Evolutionary conservation across 2,113 vertebrate genomes (phyloP), one percentile per base, ranked within the genome.

Genomic region (Uria lomvia): DNA sequence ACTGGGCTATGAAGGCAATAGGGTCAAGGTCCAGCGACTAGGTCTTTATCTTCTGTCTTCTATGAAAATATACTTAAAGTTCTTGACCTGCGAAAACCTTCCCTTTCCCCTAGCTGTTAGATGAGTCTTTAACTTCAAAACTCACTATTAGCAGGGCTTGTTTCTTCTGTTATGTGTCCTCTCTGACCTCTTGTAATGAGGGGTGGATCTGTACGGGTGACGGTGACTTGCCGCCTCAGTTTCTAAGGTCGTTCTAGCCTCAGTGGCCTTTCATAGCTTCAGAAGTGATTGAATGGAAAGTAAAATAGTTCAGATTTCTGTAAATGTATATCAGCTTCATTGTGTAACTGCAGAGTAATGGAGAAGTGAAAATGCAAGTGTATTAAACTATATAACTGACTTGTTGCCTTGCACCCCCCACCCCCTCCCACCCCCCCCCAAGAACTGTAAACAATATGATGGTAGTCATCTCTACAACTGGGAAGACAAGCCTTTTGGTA

Each of bases 381-480:
- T 38, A 6, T 24, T 47, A 4, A 84, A 45, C 29, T 34, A 1
- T 21, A 5, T n/a, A n/a, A 55, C 43, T 50, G 10, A 30, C 2
- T 43, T 72, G 9, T 38, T 89, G 56, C 15, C 8, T 42, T 40
- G 40, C 40, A 10, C 29, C 7, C 8, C 14, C 9, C 29, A 7
- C 15, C 26, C 5, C 29, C 13, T 8, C 24, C 8, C 29, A 7
- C 15, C 14, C 40, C 3, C 24, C 6, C 6, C 3, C 34, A 15
- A 8, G n/a, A 65, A 5, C 12, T 67, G 1, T 50, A 56, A 90
- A 14, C 11, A 15, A 0, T 49, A 5, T n/a, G 32, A 17, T 38
- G 8, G 8, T 36, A 49, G 42, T 52, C 12, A 18, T 26, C 23
- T 49, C 5, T 86, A 34, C 12, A 63, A 22, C 60, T 55, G 22